Conservation (phyloP, 1,140 invertebrate species). For the Drosophila guanche region DNA sequence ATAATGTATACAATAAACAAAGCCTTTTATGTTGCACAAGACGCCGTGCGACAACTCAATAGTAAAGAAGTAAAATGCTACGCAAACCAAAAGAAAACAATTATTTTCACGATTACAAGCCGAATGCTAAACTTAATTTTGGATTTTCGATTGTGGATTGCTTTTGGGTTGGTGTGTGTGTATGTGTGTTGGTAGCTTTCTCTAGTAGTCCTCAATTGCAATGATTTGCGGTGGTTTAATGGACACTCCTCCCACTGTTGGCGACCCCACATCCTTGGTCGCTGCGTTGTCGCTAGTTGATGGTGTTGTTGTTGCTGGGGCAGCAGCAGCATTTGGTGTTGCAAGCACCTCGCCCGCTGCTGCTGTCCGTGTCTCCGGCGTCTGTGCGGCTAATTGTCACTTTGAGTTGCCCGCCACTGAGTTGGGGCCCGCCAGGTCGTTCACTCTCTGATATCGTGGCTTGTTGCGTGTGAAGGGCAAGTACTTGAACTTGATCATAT, state of each 20-base stretch:
- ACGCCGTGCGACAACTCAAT: constrained; percentile 75
- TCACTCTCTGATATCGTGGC: constrained; percentile 92
- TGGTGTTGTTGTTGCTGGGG: constrained; percentile 34
- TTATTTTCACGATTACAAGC: constrained; percentile 19
- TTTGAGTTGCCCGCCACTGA: constrained; percentile 70
- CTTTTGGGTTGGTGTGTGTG: constrained; percentile 21
- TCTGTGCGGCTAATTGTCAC: constrained; percentile 84
- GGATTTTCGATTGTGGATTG: constrained; percentile 20
- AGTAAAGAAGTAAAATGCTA: constrained; percentile 49
- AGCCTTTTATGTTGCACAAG: constrained; percentile 57
- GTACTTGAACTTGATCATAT: constrained; percentile 99
- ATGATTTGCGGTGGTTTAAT: constrained; percentile 83
- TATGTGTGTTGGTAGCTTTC: constrained; percentile 30
- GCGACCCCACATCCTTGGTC: constrained; percentile 68
- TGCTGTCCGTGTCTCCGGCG: constrained; percentile 68
- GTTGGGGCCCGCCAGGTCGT: constrained; percentile 65
- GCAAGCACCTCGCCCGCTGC: constrained; percentile 31
- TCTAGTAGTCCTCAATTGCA: constrained; percentile 79
- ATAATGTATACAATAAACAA: constrained; percentile 70
- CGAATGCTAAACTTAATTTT: constrained; percentile 28
- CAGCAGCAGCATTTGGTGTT: constrained; percentile 19
- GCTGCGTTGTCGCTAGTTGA: constrained; percentile 61
- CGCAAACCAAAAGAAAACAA: constrained; percentile 53
- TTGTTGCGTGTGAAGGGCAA: constrained; percentile 99
- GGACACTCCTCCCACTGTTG: constrained; percentile 40